Evolutionary conservation across 2,113 vertebrate species (phyloP), one percentile per base, ranked within the genome.

Genomic region (Motacilla tschutschensis): DNA sequence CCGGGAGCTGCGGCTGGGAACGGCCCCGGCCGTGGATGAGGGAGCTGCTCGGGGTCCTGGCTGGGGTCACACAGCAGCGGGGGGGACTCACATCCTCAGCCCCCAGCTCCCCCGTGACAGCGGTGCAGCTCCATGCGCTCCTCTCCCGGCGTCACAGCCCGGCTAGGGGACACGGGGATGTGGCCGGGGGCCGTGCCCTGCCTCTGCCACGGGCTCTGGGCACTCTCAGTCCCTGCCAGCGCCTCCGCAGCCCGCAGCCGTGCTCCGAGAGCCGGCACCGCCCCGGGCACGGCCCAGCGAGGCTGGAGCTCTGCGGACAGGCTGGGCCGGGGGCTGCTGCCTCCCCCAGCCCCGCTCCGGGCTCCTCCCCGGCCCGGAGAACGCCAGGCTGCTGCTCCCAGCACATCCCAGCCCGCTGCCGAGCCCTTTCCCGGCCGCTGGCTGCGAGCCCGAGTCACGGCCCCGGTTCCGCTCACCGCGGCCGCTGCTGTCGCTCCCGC

Each of bases 31-130:
- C 28, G 8, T 12, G 60, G 41, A 20, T 1, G 33, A 47, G 38
- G 66, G 1, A 17, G 36, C 50, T 4, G 17, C 48, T 46, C 12
- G 3, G 5, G 17, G 29, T 41, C 33, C 59, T 5, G 55, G 22
- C 9, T 2, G 28, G 54, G 31, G 43, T 26, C 55, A 33, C 12
- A 2, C 3, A 6, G 31, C 51, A 33, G 57, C 44, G 4, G 14
- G 33, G 40, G 2, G 3, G 8, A n/a, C n/a, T 36, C n/a, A 15
- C 87, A 18, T 6, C 65, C 65, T 8, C 29, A 50, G 70, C 44
- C 47, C 9, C 17, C 8, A 1, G 9, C 6, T 25, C 36, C 50
- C 43, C 0, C n/a, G 4, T n/a, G 2, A 16, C 14, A 12, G 38
- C 38, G 58, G 7, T 2, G 9, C 14, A n/a, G 1, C 28, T 31